Conservation (phyloP, 2,797 vertebrate genomes). For the Garrulus glandarius region DNA sequence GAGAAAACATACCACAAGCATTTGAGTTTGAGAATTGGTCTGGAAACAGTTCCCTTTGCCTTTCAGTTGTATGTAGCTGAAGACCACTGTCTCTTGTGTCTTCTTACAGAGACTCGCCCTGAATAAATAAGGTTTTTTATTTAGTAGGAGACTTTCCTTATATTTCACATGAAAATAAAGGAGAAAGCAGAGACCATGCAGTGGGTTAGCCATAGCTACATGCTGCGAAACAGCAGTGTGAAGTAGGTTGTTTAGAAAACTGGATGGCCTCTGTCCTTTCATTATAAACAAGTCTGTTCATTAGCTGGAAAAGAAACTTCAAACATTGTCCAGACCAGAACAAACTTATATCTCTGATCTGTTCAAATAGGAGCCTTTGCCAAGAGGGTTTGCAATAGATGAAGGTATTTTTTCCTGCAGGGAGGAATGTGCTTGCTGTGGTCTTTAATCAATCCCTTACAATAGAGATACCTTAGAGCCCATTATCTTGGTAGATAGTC, state of each 20-base stretch:
- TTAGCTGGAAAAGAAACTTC: slow-evolving; percentile 34
- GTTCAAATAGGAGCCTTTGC: slow-evolving; percentile 35
- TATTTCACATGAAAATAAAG: not conserved
- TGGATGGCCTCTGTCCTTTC: slow-evolving; percentile 2
- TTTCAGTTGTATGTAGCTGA: not conserved
- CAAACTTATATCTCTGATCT: slow-evolving; percentile 39
- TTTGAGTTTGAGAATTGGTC: not conserved
- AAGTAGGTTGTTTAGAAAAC: slow-evolving; percentile 40
- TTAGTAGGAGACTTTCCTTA: not conserved
- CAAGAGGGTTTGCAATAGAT: slow-evolving; percentile 22
- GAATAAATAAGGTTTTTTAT: not conserved
- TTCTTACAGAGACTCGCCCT: not conserved
- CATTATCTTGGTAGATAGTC: slow-evolving; percentile 14
- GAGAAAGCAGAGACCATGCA: not conserved
- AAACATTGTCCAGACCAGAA: slow-evolving; percentile 32
- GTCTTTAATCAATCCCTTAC: slow-evolving; percentile 26
- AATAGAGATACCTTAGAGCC: not conserved
- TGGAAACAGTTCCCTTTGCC: not conserved
- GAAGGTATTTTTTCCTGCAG: slow-evolving; percentile 17
- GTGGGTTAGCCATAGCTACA: not conserved
- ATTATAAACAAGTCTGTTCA: slow-evolving; percentile 43
- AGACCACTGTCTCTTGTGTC: not conserved
- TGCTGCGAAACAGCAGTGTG: not conserved
- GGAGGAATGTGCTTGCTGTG: slow-evolving; percentile 24
- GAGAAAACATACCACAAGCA: not conserved